Percentiles rank a stretch among this genome's conserved stretches.
phyloP scores from a whole-genome alignment of 2,113 vertebrate species.

The Poeciliopsis prolifica region DNA sequence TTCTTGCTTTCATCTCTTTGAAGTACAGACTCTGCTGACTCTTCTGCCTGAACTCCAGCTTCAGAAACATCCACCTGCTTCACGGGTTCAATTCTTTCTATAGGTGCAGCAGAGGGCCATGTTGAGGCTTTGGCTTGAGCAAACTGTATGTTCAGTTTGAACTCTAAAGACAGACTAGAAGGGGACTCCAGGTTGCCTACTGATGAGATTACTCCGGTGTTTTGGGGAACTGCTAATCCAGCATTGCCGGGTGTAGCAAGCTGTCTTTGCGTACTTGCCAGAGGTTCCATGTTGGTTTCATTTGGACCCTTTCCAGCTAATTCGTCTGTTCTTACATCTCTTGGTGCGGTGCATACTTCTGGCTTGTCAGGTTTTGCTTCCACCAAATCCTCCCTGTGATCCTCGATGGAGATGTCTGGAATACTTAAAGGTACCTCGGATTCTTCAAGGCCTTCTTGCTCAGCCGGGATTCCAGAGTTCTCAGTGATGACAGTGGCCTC shows the following conservation, averaged over 20 bases:
- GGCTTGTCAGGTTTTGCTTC: constrained; percentile 32
- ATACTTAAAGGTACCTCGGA: background rate
- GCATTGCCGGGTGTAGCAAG: constrained; percentile 1
- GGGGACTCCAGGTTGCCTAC: constrained; percentile 41
- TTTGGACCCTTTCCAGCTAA: background rate
- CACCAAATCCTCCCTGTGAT: constrained; percentile 13
- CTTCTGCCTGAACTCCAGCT: constrained; percentile 20
- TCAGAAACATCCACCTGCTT: constrained; percentile 20
- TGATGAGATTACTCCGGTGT: constrained; percentile 47
- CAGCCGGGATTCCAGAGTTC: constrained; percentile 3
- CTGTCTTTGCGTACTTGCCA: constrained; percentile 17
- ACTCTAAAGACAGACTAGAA: constrained; percentile 55
- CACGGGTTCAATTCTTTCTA: constrained; percentile 13
- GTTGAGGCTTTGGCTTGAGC: constrained; percentile 20
- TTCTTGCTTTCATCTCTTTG: constrained; percentile 12
- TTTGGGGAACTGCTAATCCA: constrained; percentile 35
- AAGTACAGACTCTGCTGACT: background rate
- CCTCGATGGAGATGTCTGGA: background rate
- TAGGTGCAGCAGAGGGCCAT: background rate
- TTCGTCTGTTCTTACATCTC: constrained; percentile 16
- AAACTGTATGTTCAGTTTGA: constrained; percentile 63
- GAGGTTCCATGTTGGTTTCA: constrained; percentile 10
- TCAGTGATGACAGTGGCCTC: background rate
- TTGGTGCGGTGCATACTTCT: background rate
- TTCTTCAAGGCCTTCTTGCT: constrained; percentile 14